Conservation (phyloP, 2,797 vertebrate species). For the Coregonus sp. region DNA sequence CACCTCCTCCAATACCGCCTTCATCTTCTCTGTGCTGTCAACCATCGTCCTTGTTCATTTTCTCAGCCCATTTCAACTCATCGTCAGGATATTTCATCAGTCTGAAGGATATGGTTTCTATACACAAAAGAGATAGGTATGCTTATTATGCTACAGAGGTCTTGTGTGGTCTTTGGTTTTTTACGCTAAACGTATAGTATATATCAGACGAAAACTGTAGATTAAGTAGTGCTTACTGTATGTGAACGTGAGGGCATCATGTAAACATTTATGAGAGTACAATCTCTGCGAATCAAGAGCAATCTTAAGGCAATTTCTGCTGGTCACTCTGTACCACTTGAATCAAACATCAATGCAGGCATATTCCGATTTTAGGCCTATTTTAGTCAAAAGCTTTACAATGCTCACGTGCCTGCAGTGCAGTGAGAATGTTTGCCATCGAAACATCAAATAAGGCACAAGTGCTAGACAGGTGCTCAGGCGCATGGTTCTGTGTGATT, state of each 20-base stretch:
- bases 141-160: too few relatives aligned
- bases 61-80: neutral
- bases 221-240: neutral
- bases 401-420: conserved; percentile 31
- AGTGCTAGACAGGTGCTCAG: conserved; percentile 49
- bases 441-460: conserved; percentile 43
- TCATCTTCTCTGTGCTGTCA: neutral
- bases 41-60: neutral
- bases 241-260: neutral
- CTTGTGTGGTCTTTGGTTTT: neutral
- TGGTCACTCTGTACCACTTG: neutral
- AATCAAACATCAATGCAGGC: neutral
- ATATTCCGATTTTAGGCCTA: neutral
- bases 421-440: conserved; percentile 33
- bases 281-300: conserved; percentile 1
- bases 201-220: neutral
- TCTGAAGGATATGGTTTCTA: neutral
- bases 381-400: conserved; percentile 26
- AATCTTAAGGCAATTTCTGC: neutral
- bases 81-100: neutral
- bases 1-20: neutral
- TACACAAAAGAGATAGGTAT: too few relatives aligned
- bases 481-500: conserved; percentile 37
- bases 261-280: neutral
- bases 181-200: neutral